phyloP scores from a whole-genome alignment of 35 echinoderm and acorn worm species.

The Anneissia japonica region DNA sequence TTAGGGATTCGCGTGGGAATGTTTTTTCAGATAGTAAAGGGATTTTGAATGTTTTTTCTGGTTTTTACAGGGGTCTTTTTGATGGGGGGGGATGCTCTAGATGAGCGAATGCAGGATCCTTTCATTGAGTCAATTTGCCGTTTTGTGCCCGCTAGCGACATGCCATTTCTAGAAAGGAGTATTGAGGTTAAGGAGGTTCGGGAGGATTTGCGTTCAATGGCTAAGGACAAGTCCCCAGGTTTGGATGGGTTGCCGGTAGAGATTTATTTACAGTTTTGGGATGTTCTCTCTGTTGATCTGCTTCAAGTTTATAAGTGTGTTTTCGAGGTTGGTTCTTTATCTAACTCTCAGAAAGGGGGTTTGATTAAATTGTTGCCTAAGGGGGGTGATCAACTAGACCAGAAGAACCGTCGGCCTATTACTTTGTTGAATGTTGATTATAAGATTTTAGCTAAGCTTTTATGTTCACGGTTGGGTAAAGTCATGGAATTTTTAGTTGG shows the following conservation, averaged over 20 bases:
- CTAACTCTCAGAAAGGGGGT: conserved; percentile 9
- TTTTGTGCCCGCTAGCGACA: too few species aligned
- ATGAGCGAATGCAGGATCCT: background rate
- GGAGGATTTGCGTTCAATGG: background rate
- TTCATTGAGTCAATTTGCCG: background rate
- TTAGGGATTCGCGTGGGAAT: background rate
- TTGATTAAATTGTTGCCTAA: conserved; percentile 36
- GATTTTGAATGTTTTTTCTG: conserved; percentile 18
- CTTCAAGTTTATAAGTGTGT: conserved; percentile 12
- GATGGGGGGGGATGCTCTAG: background rate
- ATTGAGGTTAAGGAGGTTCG: conserved; percentile 3
- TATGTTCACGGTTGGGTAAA: background rate
- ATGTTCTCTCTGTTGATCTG: conserved; percentile 20
- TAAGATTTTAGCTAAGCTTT: conserved; percentile 19
- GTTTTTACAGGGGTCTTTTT: conserved; percentile 21
- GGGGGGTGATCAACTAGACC: conserved; percentile 9
- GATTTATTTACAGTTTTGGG: conserved; percentile 32
- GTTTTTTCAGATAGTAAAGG: background rate
- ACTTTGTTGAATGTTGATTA: conserved; percentile 38
- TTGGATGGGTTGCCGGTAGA: conserved; percentile 43
- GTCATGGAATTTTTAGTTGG: conserved; percentile 14
- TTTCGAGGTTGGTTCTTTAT: background rate
- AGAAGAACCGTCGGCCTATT: conserved; percentile 18
- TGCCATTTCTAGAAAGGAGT: background rate
- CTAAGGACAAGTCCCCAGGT: conserved; percentile 49